phyloP scores from a whole-genome alignment of 2,113 vertebrate species.

The Charadrius vociferus region DNA sequence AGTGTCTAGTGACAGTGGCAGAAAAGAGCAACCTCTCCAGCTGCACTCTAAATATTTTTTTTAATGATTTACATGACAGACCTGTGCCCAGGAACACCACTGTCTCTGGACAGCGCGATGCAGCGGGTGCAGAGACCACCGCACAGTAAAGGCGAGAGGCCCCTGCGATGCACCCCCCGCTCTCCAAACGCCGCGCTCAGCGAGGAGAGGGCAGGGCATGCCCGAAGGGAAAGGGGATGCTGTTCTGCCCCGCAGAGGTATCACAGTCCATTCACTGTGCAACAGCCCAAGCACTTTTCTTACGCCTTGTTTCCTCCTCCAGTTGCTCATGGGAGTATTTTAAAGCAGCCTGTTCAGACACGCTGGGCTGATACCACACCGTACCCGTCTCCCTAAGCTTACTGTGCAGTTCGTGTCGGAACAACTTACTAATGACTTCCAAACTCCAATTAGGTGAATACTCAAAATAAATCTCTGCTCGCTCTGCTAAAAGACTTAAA shows the following conservation, averaged over 20 bases:
- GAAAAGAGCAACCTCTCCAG: neutral
- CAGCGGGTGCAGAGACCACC: accelerated
- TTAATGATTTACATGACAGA: accelerated
- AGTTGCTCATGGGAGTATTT: neutral
- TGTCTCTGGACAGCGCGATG: accelerated
- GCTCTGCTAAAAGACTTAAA: neutral
- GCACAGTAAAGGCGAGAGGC: accelerated
- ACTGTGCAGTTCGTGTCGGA: neutral
- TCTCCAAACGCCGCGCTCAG: accelerated
- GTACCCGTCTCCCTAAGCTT: neutral
- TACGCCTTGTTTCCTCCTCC: accelerated
- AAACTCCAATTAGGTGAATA: neutral
- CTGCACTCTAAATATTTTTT: neutral
- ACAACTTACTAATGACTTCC: neutral
- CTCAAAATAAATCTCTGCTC: neutral
- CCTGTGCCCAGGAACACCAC: neutral
- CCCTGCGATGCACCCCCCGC: neutral
- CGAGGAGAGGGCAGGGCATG: neutral
- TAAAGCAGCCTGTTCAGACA: neutral
- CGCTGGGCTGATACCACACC: neutral
- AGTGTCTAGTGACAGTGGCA: neutral
- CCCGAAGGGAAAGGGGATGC: accelerated
- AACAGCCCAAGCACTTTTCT: neutral
- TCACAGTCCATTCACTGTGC: neutral
- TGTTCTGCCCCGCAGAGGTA: neutral